Evolutionary conservation across 2,888 invertebrate species (phyloP).

Genomic region (Agrochola macilenta): DNA sequence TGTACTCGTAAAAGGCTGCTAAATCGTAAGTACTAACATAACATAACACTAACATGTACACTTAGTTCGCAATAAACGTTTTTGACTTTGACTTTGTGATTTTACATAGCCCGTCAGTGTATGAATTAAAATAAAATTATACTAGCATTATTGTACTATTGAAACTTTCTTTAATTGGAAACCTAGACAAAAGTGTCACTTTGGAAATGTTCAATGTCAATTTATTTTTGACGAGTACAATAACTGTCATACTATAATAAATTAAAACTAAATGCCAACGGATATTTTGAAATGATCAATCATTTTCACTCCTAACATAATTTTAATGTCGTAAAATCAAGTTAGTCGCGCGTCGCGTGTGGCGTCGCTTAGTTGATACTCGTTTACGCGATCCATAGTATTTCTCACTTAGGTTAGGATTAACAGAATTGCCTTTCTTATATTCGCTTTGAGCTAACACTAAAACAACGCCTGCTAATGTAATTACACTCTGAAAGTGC

Average conservation of each 20-base stretch:
- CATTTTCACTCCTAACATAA: background rate
- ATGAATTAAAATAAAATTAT: conserved; percentile 4
- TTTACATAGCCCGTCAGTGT: too few species aligned
- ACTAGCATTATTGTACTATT: background rate
- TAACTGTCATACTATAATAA: background rate
- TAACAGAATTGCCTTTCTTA: conserved; percentile 33
- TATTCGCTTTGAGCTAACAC: conserved; percentile 38
- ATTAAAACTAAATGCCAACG: conserved; percentile 12
- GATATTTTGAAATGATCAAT: conserved; percentile 21
- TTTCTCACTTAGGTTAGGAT: conserved; percentile 14
- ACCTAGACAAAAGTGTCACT: background rate
- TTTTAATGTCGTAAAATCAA: conserved; percentile 20
- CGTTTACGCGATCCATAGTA: conserved; percentile 20
- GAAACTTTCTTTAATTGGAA: background rate
- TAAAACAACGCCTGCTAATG: conserved; percentile 35
- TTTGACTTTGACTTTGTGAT: too few species aligned
- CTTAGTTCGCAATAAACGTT: too few species aligned
- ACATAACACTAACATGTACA: too few species aligned
- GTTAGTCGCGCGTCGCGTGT: background rate
- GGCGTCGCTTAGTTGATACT: background rate
- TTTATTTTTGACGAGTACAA: background rate
- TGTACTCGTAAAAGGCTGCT: too few species aligned
- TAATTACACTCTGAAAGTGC: conserved; percentile 35
- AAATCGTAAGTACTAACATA: too few species aligned
- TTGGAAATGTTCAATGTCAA: background rate